Evolutionary conservation across 2,113 vertebrate genomes (phyloP), one percentile per base, ranked within the genome.

Genomic region (Ranitomeya variabilis): DNA sequence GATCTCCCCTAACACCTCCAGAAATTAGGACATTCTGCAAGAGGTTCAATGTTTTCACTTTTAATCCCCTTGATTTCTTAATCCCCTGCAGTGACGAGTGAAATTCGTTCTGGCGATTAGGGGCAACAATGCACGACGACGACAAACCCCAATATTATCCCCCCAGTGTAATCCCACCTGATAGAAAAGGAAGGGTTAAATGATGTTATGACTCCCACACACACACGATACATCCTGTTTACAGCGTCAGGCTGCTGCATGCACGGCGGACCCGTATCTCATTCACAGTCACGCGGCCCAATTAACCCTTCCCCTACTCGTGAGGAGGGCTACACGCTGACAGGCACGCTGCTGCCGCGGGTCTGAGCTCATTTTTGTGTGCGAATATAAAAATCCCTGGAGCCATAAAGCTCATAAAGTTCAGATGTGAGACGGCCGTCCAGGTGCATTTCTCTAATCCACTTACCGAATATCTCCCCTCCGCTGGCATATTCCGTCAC

Each of bases 391-490:
- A 73, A 51, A 37, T 13, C 45, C 76, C 76, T 54, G 45, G 13
- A 78, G 51, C 76, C 13, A 54, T 5, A 54, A 11, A 45, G 19
- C 19, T 76, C 13, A 54, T 5, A 54, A 11, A 45, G 19, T 51
- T 76, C 76, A 81, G 23, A 60, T 79, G 14, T 12, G 21, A 79
- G 19, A 8, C 14, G 9, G 16, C 31, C 2, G 12, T 16, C 62
- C 37, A 7, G 12, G 18, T 13, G 26, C 60, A 66, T n/a, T 21
- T 15, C 59, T 37, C 15, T 21, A 80, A 9, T 1, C 31, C 23
- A n/a, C 97, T 98, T 92, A 99, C 98, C 98, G 89, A 99, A 99
- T 93, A 99, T 99, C 89, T 99, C 98, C 90, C 98, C 98, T 92
- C 98, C 98, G 0, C 98, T 99, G n/a, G 98, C 98, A 18, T 98